phyloP scores from a whole-genome alignment of 2,797 vertebrate species.

The Anabas testudineus region DNA sequence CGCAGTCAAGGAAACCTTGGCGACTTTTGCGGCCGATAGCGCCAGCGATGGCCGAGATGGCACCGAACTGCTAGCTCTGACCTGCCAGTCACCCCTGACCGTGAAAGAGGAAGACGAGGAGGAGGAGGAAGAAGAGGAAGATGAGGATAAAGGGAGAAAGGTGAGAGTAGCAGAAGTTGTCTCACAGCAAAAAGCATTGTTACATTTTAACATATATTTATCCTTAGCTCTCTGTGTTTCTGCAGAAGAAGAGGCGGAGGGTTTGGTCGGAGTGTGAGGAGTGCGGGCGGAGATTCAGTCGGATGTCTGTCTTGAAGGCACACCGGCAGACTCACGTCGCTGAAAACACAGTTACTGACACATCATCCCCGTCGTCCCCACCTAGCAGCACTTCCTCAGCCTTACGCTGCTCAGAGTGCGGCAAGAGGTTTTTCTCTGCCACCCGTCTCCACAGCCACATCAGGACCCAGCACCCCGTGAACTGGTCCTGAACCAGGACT shows the following conservation, averaged over 20 bases:
- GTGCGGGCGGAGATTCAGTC: conserved; percentile 82
- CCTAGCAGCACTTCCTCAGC: not conserved
- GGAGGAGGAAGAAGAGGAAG: conserved; percentile 62
- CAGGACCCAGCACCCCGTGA: conserved; percentile 66
- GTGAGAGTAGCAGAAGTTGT: conserved; percentile 29
- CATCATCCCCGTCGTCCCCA: conserved; percentile 24
- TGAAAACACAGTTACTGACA: not conserved
- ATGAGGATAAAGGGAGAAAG: conserved; percentile 72
- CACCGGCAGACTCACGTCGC: conserved; percentile 78
- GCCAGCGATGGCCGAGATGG: conserved; percentile 1
- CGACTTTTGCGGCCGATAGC: conserved; percentile 21
- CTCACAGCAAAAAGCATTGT: no score
- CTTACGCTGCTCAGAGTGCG: conserved; percentile 67
- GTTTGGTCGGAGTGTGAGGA: conserved; percentile 80
- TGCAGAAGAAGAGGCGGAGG: conserved; percentile 72
- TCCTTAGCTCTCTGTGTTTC: not conserved
- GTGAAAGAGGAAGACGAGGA: conserved; percentile 52
- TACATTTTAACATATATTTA: no score
- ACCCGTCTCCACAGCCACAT: conserved; percentile 79
- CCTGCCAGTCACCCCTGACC: conserved; percentile 1
- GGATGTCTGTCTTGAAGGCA: conserved; percentile 79
- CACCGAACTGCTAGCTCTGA: not conserved
- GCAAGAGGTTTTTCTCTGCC: conserved; percentile 80
- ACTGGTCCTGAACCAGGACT: conserved; percentile 53
- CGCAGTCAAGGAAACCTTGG: conserved; percentile 58